These are phyloP conservation scores for Temnothorax nylanderi DNA, from an alignment of 1,140 invertebrate genomes.

Conservation along the genomic window DNA sequence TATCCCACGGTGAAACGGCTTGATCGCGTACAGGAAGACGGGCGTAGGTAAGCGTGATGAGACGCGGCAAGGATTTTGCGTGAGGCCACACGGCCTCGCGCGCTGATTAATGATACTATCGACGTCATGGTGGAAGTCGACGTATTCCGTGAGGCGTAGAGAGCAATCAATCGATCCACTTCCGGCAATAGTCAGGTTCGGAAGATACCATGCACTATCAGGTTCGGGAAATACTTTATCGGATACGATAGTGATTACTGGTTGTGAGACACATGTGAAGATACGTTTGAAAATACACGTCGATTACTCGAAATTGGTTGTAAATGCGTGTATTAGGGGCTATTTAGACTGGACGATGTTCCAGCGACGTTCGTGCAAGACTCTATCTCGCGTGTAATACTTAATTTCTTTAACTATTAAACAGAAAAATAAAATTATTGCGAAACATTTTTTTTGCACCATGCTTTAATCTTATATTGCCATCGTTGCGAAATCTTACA, in stretches of 20 bases:
- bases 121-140: neutral
- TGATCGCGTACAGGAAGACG: conserved; percentile 7
- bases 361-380: neutral
- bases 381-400: neutral
- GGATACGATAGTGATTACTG: conserved; percentile 12
- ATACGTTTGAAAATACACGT: neutral
- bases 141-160: conserved; percentile 38
- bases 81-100: conserved; percentile 12
- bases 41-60: neutral
- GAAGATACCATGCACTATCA: conserved; percentile 51
- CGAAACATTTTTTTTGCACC: neutral
- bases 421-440: neutral
- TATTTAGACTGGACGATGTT: conserved; percentile 2
- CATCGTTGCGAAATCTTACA: conserved; percentile 20
- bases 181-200: conserved; percentile 39
- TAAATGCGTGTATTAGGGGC: neutral
- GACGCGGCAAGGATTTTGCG: conserved; percentile 56
- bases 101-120: conserved; percentile 61
- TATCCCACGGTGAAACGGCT: conserved; percentile 1
- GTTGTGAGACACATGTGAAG: neutral
- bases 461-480: neutral
- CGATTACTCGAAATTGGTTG: conserved; percentile 24
- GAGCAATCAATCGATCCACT: conserved; percentile 66
- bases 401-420: conserved; percentile 2
- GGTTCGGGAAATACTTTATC: conserved; percentile 58